Percentiles rank a stretch among this genome's conserved stretches.
Evolutionary conservation across 2,888 invertebrate genomes (phyloP).

Genomic region (Amphiduros pacificus): DNA sequence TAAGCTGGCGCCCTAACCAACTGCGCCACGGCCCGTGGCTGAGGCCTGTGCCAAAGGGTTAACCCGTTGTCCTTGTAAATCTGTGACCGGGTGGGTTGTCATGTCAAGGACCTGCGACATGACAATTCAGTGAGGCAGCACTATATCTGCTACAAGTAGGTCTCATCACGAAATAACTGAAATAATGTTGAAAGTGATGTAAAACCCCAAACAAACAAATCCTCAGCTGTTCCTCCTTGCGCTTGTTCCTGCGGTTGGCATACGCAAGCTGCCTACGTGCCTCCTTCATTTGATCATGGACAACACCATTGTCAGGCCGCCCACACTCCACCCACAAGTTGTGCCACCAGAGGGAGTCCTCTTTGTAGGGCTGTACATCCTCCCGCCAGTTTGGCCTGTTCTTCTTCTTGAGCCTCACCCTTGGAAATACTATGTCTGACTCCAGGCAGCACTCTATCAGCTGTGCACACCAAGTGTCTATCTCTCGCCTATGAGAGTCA

Average conservation of each 20-base stretch:
- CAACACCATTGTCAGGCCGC: neutral
- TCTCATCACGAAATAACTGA: too few relatives aligned
- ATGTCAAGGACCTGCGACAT: too few relatives aligned
- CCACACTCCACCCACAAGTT: neutral
- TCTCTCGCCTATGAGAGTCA: neutral
- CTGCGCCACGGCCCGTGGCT: too few relatives aligned
- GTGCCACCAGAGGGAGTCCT: slow-evolving; percentile 1
- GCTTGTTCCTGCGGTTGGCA: neutral
- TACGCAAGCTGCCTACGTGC: neutral
- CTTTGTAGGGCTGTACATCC: neutral
- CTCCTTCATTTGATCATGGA: neutral
- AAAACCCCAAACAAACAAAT: too few relatives aligned
- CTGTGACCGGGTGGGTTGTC: too few relatives aligned
- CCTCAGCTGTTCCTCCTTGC: neutral
- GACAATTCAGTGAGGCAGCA: too few relatives aligned
- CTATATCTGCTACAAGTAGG: too few relatives aligned
- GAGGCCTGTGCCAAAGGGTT: too few relatives aligned
- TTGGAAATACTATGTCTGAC: neutral
- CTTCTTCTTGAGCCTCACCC: neutral
- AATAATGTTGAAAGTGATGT: too few relatives aligned
- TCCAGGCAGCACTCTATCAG: neutral
- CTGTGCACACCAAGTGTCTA: neutral
- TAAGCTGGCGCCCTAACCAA: too few relatives aligned
- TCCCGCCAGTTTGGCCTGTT: neutral
- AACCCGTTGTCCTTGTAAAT: too few relatives aligned